Base-by-base conservation (phyloP, 2,888 invertebrate species). In the Drosophila multiciliata region DNA sequence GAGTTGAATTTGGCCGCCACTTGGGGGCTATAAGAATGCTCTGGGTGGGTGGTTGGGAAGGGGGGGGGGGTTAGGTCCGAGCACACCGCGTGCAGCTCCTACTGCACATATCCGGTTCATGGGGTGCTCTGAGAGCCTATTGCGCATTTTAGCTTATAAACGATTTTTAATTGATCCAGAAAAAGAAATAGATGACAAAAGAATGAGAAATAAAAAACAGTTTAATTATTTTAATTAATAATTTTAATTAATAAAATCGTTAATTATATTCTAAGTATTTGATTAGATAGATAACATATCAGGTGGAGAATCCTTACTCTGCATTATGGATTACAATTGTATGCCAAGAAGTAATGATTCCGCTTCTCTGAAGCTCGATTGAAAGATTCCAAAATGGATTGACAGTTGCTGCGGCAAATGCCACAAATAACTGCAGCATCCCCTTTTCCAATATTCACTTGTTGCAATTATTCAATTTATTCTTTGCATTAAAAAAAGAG, bases 1-100 rank as follows among this genome's bases (percentile, higher is more conserved):
- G 84, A 84, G 84, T 84, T 83, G 84, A 80, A 75, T 71, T 75
- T 76, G 67, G 62, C 57, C 69, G 75, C 69, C 75, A 76, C 69
- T 79, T 79, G 64, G 32, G 58, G 64, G 55, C 52, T 36, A 45
- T 62, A 26, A 40, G 38, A 38, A 50, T 42, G 29, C 29, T 9
- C 26, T 0, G 40, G 40, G 5, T 15, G 20, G 23, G 26, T 1
- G 23, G 23, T 23, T 23, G 23, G 23, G 2, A 23, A 23, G 9
- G 1, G 5, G 7, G 29, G 15, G 12, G 36, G 29, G 5, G 29
- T 29, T 2, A 3, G 7, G 8, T 12, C 54, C 11, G 2, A 29
- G 2, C 20, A 17, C 26, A 8, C 15, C 52, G 52, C 32, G 15
- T 12, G 20, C 52, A 36, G 23, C 26, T 26, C 12, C 38, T n/a